Base-by-base conservation (phyloP, 2,888 invertebrate genomes). In the Strigamia maritima region DNA sequence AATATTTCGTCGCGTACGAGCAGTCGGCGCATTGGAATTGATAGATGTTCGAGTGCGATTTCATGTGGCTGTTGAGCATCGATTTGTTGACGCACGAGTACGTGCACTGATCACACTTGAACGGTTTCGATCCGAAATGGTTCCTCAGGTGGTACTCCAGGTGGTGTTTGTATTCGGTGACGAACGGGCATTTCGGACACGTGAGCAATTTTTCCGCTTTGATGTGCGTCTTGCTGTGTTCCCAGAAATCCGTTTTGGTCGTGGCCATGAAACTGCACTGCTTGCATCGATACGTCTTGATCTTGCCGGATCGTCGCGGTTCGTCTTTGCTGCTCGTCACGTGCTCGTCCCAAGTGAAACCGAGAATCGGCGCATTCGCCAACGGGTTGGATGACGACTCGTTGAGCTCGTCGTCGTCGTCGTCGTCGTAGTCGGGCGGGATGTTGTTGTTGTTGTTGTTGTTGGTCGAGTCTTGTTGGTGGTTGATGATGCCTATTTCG, bases 81-180 rank as follows among this genome's bases (percentile, higher is more conserved):
- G 98, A 98, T 86, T 97, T 97, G 88, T 97, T 98, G n/a, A 97
- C 97, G 85, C 97, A 98, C 0, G 92, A 90, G 84, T 96, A 96
- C 22, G 90, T 89, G 86, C 98, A 98, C 84, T 94, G 92, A 81
- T 90, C 90, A 86, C 98, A 98, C 85, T 94, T 93, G 88, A 94
- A 98, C 0, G 98, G 98, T 85, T 99, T 99, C 0, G 93, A 92
- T 54, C 97, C 96, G 83, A 92, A 90, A 86, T 99, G 99, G 85
- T 98, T 98, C 70, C 95, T 90, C 85, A 97, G 90, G 86, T 98
- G 99, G 84, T 98, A 99, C 85, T 98, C 98, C 80, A 98, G 87
- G 83, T 99, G 99, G 85, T 99, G 99, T 84, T 99, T 99, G 88
- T 96, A 95, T 85, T 98, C 98, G 0, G 99, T 99, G 3, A 98